These are phyloP conservation scores for Metaphire vulgaris DNA, from an alignment of 1,140 invertebrate genomes.

Conservation along the genomic window DNA sequence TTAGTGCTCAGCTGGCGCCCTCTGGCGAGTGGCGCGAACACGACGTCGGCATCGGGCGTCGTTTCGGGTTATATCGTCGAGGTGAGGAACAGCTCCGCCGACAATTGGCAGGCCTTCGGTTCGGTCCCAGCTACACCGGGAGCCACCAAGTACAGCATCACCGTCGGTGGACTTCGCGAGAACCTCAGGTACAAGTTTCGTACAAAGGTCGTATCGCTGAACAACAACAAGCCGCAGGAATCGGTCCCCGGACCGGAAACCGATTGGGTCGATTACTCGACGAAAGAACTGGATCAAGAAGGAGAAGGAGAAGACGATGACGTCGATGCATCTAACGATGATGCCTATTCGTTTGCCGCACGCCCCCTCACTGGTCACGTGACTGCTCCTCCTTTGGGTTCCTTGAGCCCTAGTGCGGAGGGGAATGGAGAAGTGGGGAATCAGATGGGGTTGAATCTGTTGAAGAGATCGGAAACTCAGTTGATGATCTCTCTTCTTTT, in stretches of 20 bases:
- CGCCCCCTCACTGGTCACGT: no score
- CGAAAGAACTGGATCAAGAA: not conserved
- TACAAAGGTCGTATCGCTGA: not conserved
- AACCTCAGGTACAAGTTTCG: not conserved
- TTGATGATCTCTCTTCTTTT: no score
- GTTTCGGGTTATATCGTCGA: not conserved
- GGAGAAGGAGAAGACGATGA: no score
- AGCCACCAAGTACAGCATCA: not conserved
- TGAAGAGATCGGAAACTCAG: no score
- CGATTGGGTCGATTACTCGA: not conserved
- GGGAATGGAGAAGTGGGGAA: not conserved
- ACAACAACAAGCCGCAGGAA: not conserved
- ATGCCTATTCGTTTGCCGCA: no score
- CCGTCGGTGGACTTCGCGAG: not conserved
- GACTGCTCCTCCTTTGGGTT: no score
- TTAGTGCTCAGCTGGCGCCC: not conserved
- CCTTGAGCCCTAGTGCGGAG: not conserved
- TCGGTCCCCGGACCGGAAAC: not conserved
- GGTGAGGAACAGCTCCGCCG: not conserved
- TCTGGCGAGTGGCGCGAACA: not conserved
- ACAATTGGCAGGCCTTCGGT: not conserved
- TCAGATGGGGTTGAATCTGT: no score
- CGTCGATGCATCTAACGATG: no score
- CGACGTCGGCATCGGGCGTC: not conserved
- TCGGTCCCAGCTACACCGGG: not conserved